These are phyloP conservation scores for Siniperca obscura DNA, from an alignment of 2,797 vertebrate species.

Conservation along the genomic window DNA sequence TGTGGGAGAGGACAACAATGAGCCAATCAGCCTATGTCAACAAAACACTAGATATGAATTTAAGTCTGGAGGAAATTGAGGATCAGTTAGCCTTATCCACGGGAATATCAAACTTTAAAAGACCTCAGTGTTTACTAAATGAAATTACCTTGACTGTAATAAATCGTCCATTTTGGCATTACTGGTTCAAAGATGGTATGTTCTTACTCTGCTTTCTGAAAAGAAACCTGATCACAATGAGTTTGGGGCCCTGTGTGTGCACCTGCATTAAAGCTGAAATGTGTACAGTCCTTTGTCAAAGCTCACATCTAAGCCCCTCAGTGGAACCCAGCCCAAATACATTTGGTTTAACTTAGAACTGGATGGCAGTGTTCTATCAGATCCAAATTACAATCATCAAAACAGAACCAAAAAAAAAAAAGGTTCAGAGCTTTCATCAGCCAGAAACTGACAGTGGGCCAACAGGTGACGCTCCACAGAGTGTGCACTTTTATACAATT, in stretches of 20 bases:
- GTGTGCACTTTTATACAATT: conserved; percentile 22
- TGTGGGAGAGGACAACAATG: conserved; percentile 16
- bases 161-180: neutral
- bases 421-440: conserved; percentile 35
- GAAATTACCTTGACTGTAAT: neutral
- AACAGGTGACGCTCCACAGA: conserved; percentile 28
- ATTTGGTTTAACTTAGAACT: conserved; percentile 79
- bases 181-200: neutral
- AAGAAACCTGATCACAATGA: conserved; percentile 28
- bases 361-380: conserved; percentile 48
- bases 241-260: conserved; percentile 1
- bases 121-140: conserved; percentile 10
- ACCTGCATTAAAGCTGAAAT: conserved; percentile 49
- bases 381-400: conserved; percentile 46
- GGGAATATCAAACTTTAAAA: conserved; percentile 26
- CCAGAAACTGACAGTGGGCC: conserved; percentile 18
- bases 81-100: conserved; percentile 20
- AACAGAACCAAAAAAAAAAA: conserved; percentile 5
- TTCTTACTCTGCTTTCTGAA: conserved; percentile 13
- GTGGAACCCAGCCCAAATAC: conserved; percentile 59
- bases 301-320: conserved; percentile 38
- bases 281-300: conserved; percentile 41
- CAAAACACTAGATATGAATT: conserved; percentile 33
- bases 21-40: conserved; percentile 35
- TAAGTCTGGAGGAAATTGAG: conserved; percentile 47